Percentiles rank a stretch among this genome's conserved stretches.
These are phyloP conservation scores for Parambassis ranga DNA, from an alignment of 2,797 vertebrate species.

Conservation along the genomic window DNA sequence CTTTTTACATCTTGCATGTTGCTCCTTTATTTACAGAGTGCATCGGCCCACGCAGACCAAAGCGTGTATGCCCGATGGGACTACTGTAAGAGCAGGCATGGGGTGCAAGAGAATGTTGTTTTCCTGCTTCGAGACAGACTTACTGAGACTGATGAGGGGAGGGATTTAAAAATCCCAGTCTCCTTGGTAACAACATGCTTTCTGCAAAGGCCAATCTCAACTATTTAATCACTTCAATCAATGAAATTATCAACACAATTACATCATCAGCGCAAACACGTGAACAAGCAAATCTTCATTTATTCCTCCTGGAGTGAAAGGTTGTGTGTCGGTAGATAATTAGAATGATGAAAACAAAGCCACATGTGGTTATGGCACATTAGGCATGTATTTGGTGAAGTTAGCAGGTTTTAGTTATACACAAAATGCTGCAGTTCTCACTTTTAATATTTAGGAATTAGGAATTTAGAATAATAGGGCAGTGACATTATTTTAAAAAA, in stretches of 20 bases:
- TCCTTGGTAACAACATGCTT: conserved; percentile 78
- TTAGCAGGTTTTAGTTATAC: conserved; percentile 25
- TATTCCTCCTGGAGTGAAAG: conserved; percentile 25
- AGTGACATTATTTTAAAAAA: too few relatives aligned
- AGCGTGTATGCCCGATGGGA: conserved; percentile 35
- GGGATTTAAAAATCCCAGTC: conserved; percentile 69
- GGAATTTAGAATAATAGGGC: background rate
- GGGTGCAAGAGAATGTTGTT: conserved; percentile 66
- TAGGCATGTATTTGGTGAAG: conserved; percentile 34
- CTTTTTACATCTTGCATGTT: conserved; percentile 69
- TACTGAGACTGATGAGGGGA: conserved; percentile 56
- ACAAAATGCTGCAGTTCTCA: background rate
- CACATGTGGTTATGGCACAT: conserved; percentile 52
- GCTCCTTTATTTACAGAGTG: conserved; percentile 61
- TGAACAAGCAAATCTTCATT: conserved; percentile 50
- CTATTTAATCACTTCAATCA: conserved; percentile 74
- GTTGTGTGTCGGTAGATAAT: conserved; percentile 38
- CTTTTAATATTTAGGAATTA: background rate
- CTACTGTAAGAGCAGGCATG: conserved; percentile 37
- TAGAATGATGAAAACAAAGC: conserved; percentile 46
- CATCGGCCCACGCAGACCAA: conserved; percentile 65
- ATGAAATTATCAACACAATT: conserved; percentile 77
- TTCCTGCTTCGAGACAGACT: conserved; percentile 61
- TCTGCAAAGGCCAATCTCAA: conserved; percentile 60
- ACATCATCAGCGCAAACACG: conserved; percentile 69